Evolutionary conservation across 2,888 invertebrate species (phyloP), one percentile per base, ranked within the genome.

Genomic region (Mesochorus sp.): DNA sequence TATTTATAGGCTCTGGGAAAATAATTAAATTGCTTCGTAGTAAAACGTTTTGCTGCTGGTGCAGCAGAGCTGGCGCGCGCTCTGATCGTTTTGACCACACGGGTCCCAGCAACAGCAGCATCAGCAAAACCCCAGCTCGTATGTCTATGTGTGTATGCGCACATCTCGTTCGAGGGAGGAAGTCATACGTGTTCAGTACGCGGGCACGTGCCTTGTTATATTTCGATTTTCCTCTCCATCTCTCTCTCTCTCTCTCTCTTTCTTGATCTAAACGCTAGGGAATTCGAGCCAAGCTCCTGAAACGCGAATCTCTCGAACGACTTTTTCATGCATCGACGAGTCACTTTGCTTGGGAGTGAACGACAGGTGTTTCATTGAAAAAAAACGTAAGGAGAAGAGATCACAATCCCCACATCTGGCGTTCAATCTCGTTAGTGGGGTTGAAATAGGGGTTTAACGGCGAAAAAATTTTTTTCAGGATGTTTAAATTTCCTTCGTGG

Each of bases 1-100:
- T 68, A 79, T 80, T 82, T 80, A 81, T 80, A 73, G 78, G 51
- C 55, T 64, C 67, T 66, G 79, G 57, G 61, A 72, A 75, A 80
- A 79, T 67, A 81, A 79, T 76, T 81, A 76, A 79, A 77, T 80
- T 79, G 71, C 75, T 67, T 59, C 47, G 39, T 53, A 61, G 61
- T 76, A 76, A 59, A 67, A 57, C 57, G 55, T 61, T 67, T 34
- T 53, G 66, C 37, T 71, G 28, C 44, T 49, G 49, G 21, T 64
- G 64, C 37, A 34, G 59, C n/a, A 53, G 19, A 61, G n/a, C 59
- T 66, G 26, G 28, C n/a, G n/a, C n/a, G n/a, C n/a, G n/a, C n/a
- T 53, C 21, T 59, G 66, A 66, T 51, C 39, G 49, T 34, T 74
- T 72, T 72, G 72, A 72, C 61, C 66, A 47, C 39, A 53, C 53